These are phyloP conservation scores for Hemithea aestivaria DNA, from an alignment of 2,888 invertebrate species.

Conservation along the genomic window DNA sequence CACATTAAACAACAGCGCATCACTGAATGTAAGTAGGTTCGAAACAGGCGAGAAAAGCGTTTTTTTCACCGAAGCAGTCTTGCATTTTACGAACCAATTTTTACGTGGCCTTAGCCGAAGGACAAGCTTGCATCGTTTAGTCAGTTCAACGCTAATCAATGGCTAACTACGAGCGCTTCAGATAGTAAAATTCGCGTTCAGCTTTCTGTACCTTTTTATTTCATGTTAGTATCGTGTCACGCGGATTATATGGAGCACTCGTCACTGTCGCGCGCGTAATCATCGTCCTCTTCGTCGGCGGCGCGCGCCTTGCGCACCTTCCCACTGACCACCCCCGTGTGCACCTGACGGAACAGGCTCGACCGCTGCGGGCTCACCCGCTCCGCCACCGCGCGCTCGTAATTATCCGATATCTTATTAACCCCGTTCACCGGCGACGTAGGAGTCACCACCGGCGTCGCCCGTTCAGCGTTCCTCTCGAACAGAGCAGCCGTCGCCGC, in stretches of 20 bases:
- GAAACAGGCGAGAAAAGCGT: too few species aligned
- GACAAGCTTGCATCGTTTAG: too few species aligned
- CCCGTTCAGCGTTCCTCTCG: conserved; percentile 45
- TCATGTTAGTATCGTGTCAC: too few species aligned
- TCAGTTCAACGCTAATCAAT: too few species aligned
- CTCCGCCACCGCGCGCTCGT: conserved; percentile 69
- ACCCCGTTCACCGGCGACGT: conserved; percentile 66
- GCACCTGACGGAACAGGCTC: conserved; percentile 63
- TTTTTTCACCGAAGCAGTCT: too few species aligned
- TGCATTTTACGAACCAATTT: too few species aligned
- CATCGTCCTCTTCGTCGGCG: conserved; percentile 72
- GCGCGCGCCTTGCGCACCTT: conserved; percentile 53
- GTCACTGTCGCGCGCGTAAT: conserved; percentile 79
- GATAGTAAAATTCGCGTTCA: too few species aligned
- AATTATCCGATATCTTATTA: conserved; percentile 73
- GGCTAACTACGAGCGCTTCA: too few species aligned
- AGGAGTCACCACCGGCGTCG: conserved; percentile 16
- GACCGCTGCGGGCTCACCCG: conserved; percentile 63
- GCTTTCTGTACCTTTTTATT: too few species aligned
- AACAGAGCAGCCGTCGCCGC: conserved; percentile 57
- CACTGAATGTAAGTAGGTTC: too few species aligned
- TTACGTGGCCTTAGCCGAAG: too few species aligned
- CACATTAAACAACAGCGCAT: too few species aligned
- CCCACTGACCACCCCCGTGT: conserved; percentile 65
- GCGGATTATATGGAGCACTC: conserved; percentile 80